Conservation (phyloP, 2,113 vertebrate species). For the Phaethornis superciliosus region DNA sequence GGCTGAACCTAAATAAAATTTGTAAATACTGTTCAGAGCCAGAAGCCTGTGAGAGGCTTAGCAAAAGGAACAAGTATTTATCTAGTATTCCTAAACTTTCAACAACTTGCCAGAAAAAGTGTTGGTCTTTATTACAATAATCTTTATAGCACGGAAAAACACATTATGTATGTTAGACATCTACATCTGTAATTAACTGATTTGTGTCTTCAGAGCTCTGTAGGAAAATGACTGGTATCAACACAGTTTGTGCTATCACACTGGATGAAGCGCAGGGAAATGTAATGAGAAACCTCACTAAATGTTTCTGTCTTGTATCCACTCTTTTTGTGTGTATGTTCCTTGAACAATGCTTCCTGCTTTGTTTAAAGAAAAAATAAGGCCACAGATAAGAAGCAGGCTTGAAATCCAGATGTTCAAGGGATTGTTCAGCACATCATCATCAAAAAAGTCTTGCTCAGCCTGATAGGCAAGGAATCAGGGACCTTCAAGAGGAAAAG, state of each 20-base stretch:
- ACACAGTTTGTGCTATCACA: not conserved
- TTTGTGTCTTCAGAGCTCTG: not conserved
- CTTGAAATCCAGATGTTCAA: not conserved
- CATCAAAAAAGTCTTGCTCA: not conserved
- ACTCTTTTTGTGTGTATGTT: not conserved
- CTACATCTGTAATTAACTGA: not conserved
- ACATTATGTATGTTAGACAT: not conserved
- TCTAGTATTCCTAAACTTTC: not conserved
- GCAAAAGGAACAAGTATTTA: not conserved
- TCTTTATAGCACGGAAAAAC: not conserved
- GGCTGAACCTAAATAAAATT: slow-evolving; percentile 33
- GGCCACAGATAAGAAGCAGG: not conserved
- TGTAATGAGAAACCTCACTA: not conserved
- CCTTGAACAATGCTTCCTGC: not conserved
- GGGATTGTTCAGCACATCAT: not conserved
- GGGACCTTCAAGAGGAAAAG: not conserved
- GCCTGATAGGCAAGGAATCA: not conserved
- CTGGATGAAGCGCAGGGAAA: not conserved
- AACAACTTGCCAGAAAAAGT: not conserved
- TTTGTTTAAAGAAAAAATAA: not conserved
- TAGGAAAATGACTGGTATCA: not conserved
- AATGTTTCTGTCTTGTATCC: not conserved
- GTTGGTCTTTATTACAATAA: not conserved
- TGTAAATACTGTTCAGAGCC: not conserved
- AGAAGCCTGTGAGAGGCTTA: not conserved